phyloP scores from a whole-genome alignment of 2,888 invertebrate species.

The Brachylomia viminalis region DNA sequence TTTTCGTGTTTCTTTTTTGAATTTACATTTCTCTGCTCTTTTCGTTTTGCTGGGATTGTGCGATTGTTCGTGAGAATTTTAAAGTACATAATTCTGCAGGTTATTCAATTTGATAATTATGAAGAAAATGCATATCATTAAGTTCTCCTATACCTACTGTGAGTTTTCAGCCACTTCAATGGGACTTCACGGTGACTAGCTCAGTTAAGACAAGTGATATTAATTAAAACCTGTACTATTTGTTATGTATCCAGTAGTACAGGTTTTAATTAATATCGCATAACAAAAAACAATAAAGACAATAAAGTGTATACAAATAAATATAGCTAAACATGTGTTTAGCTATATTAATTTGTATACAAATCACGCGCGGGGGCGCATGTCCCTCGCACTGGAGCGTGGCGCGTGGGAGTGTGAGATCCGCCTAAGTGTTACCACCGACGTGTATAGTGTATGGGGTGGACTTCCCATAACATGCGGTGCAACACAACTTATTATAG shows the following conservation, averaged over 20 bases:
- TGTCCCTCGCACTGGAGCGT: no score
- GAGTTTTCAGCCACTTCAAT: no score
- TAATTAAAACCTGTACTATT: neutral
- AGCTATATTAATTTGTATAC: no score
- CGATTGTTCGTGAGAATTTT: constrained; percentile 2
- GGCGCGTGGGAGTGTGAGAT: no score
- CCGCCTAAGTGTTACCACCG: neutral
- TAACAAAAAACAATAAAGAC: no score
- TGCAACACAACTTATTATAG: neutral
- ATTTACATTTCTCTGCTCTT: constrained; percentile 24
- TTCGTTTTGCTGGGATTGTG: constrained; percentile 12
- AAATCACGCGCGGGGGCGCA: no score
- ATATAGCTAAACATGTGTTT: no score
- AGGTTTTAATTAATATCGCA: no score
- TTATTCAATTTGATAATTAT: neutral
- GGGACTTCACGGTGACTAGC: neutral
- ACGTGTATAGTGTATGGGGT: neutral
- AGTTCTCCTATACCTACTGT: neutral
- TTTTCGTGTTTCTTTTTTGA: constrained; percentile 38
- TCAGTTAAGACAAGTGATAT: neutral
- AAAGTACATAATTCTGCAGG: neutral
- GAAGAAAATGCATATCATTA: neutral
- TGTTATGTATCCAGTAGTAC: no score
- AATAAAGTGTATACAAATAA: no score
- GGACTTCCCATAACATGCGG: neutral